Evolutionary conservation across 2,888 invertebrate species (phyloP), one percentile per base, ranked within the genome.

Genomic region (Epinotia ramella): DNA sequence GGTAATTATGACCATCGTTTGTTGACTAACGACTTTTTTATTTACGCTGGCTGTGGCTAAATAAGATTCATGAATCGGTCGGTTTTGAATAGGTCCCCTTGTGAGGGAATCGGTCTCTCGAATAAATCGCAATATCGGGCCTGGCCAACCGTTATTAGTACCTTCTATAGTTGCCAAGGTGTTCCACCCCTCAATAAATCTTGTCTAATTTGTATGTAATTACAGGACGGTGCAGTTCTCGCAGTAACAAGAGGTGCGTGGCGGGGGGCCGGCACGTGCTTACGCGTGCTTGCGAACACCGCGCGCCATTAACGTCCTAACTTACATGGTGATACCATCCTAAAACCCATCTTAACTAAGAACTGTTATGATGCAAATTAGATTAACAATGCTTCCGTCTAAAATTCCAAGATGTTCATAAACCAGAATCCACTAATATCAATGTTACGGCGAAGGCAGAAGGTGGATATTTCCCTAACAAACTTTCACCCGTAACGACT

Each of bases 121-220:
- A 90, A 90, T 90, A 90, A 91, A 92, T 91, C 89, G 91, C 90
- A 92, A 93, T 94, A 93, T 93, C 88, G 88, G 86, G 86, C 87
- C 87, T 91, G 91, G 90, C 92, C 91, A 89, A 89, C 90, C 93
- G 90, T 93, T 93, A 93, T 92, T 93, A 92, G 92, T 93, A 91
- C 91, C 91, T 89, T 88, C 88, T 88, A 90, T 91, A 93, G 94
- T 94, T 94, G 91, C 93, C 89, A 94, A 94, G 94, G 94, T 94
- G 94, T 93, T 91, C 89, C 91, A 91, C 94, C 94, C 94, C 92
- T 90, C 94, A 86, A 94, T 94, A 94, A 94, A 94, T 94, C 94
- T 94, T 94, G 92, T 93, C 93, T 94, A 94, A 94, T 94, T 94
- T 94, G 93, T 94, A 93, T 94, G 94, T 94, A 94, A 94, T 94